These are phyloP conservation scores for Battus philenor DNA, from an alignment of 1,140 invertebrate species.

Conservation along the genomic window DNA sequence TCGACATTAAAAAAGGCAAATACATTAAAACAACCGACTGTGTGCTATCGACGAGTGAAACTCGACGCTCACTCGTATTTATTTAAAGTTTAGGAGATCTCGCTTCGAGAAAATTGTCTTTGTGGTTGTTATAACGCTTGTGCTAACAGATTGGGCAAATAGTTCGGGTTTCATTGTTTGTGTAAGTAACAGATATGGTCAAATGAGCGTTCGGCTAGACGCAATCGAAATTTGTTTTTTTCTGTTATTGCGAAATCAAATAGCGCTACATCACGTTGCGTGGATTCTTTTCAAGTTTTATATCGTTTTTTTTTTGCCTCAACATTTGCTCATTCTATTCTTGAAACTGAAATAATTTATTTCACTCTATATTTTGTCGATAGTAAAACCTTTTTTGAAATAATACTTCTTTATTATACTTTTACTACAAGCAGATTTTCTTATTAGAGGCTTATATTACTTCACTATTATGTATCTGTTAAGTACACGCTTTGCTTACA, in stretches of 20 bases:
- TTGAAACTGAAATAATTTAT: too few relatives aligned
- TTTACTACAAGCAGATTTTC: too few relatives aligned
- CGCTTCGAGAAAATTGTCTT: conserved; percentile 6
- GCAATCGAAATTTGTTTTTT: conserved; percentile 3
- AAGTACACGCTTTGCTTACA: too few relatives aligned
- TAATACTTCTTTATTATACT: too few relatives aligned
- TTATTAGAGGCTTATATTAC: too few relatives aligned
- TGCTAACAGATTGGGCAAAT: conserved; percentile 12
- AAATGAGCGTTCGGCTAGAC: conserved; percentile 9
- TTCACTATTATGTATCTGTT: too few relatives aligned
- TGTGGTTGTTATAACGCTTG: conserved; percentile 7
- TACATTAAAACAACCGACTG: conserved; percentile 2
- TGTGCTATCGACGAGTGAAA: conserved; percentile 1
- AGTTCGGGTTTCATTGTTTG: conserved; percentile 14
- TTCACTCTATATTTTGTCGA: too few relatives aligned
- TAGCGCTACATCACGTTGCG: too few relatives aligned
- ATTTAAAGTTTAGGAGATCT: conserved; percentile 5
- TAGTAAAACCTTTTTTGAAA: too few relatives aligned
- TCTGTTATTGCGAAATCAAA: conserved; percentile 10
- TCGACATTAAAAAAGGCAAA: conserved; percentile 4
- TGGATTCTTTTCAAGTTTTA: too few relatives aligned
- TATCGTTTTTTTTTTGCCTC: too few relatives aligned
- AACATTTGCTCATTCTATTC: too few relatives aligned
- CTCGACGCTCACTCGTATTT: conserved; percentile 8
- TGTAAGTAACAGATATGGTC: conserved; percentile 10